Evolutionary conservation across 2,888 invertebrate genomes (phyloP), one percentile per base, ranked within the genome.

Genomic region (Harmothoe impar): DNA sequence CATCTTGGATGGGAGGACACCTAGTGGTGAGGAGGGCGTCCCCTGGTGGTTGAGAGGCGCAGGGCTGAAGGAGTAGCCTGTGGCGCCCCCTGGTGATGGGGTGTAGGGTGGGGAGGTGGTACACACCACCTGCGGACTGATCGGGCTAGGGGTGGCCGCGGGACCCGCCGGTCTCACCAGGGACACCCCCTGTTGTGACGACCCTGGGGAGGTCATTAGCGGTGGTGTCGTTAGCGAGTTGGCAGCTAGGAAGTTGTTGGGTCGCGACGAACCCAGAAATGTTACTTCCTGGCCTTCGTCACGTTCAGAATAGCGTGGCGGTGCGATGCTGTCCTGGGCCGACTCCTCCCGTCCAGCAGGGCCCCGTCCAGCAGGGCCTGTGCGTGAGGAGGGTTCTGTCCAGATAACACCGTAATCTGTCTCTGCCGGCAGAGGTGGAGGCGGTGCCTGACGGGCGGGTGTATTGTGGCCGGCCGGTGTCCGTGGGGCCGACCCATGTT

Each of bases 1-100:
- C 90, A 91, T 84, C 90, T 92, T 91, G 15, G 90, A 25, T 77
- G 90, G 78, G 33, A 90, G 78, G 20, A 77, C 35, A n/a, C 25
- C 52, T 62, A 84, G 56, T 15, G 31, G 72, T 12, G 25, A 84
- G 0, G 51, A 35, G 20, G 31, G 89, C 20, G 25, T 52, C 62
- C 33, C 54, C 25, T n/a, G n/a, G 31, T 25, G 85, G 43, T 51
- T 5, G 23, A 31, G 51, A 51, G 89, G 81, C 12, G 89, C 81
- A 81, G 62, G 56, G 29, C 52, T 84, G 90, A 43, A 84, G 85
- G 51, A 81, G 43, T 81, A 81, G 5, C 81, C 81, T 0, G 43
- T 62, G 56, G 29, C 68, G 17, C 25, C 52, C 0, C 29, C 52
- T 25, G 62, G 33, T 43, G 56, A 86, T 10, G 86, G 86, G 52